These are phyloP conservation scores for Anagrus nilaparvatae DNA, from an alignment of 1,140 invertebrate genomes.

Conservation along the genomic window DNA sequence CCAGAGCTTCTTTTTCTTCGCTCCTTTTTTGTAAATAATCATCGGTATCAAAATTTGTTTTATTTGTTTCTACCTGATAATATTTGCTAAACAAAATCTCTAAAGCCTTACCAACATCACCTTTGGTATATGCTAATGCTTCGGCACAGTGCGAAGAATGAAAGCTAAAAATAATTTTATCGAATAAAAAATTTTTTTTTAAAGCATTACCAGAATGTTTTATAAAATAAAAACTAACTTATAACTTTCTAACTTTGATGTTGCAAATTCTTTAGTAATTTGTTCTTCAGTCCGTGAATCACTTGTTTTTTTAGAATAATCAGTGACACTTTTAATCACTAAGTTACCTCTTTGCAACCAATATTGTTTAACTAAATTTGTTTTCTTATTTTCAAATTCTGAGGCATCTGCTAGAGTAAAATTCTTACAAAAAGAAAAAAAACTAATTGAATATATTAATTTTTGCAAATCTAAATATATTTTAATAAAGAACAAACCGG, in stretches of 20 bases:
- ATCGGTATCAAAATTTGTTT: conserved; percentile 33
- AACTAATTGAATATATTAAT: conserved; percentile 4
- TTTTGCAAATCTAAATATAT: background rate
- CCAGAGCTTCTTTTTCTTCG: conserved; percentile 60
- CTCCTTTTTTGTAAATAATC: conserved; percentile 51
- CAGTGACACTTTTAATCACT: conserved; percentile 56
- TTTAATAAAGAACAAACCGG: conserved; percentile 31
- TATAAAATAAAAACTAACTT: conserved; percentile 21
- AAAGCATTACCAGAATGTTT: conserved; percentile 10
- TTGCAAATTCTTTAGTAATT: conserved; percentile 54
- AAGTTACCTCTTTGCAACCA: conserved; percentile 64
- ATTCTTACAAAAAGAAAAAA: conserved; percentile 31
- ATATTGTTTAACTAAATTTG: conserved; percentile 54
- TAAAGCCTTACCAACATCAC: conserved; percentile 55
- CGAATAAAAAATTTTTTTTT: conserved; percentile 11
- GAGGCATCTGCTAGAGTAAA: conserved; percentile 39
- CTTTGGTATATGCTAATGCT: conserved; percentile 52
- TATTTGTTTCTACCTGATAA: conserved; percentile 41
- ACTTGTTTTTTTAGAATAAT: conserved; percentile 49
- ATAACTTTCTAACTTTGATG: conserved; percentile 58
- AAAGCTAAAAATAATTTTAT: conserved; percentile 54
- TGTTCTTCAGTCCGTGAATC: conserved; percentile 44
- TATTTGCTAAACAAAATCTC: conserved; percentile 60
- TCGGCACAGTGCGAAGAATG: conserved; percentile 61
- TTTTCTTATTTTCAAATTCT: conserved; percentile 51